Evolutionary conservation across 2,797 vertebrate genomes (phyloP).

Genomic region (Manis pentadactyla): DNA sequence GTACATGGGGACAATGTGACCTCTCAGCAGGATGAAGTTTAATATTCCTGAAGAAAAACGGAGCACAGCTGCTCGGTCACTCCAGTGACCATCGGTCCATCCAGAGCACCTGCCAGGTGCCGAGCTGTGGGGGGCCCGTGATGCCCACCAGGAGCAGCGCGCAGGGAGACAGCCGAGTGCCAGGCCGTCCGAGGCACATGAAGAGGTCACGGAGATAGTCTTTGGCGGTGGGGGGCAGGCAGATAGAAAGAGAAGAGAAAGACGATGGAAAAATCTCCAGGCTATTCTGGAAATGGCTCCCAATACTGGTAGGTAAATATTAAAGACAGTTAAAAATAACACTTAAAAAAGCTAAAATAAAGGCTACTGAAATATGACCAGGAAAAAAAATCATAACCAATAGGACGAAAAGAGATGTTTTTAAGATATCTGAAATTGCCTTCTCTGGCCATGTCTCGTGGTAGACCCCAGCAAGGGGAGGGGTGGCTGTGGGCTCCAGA

Average conservation of each 20-base stretch:
- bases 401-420: neutral
- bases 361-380: neutral
- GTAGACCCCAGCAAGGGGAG: rapidly evolving
- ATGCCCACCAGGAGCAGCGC: neutral
- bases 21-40: neutral
- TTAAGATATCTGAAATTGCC: neutral
- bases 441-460: neutral
- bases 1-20: neutral
- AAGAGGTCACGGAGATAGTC: neutral
- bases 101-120: neutral
- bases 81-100: neutral
- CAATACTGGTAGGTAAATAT: neutral
- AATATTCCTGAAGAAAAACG: neutral
- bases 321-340: neutral
- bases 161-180: rapidly evolving
- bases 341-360: neutral
- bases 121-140: rapidly evolving
- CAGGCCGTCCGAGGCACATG: rapidly evolving
- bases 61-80: neutral
- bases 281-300: neutral
- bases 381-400: neutral
- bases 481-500: rapidly evolving
- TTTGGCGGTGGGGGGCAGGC: rapidly evolving
- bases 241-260: rapidly evolving
- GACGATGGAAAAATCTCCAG: rapidly evolving